These are phyloP conservation scores for Eleutherodactylus coqui DNA, from an alignment of 2,797 vertebrate species.

Conservation along the genomic window DNA sequence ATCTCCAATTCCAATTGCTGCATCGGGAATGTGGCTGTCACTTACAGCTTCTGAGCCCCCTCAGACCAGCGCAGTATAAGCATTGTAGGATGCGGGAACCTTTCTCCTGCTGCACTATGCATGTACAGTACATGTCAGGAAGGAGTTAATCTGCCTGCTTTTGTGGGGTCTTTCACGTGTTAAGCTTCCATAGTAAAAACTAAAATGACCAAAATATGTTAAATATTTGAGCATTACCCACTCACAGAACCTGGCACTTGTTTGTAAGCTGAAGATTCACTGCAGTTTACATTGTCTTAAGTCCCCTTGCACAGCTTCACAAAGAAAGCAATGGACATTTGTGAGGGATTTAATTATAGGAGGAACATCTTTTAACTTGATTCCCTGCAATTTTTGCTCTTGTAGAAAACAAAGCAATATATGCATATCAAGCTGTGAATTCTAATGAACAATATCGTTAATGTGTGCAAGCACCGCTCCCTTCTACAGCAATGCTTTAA, in stretches of 20 bases:
- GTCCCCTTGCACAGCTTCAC: constrained; percentile 45
- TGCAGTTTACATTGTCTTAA: neutral
- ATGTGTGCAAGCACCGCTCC: constrained; percentile 44
- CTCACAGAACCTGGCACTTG: constrained; percentile 11
- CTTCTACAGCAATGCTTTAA: constrained; percentile 48
- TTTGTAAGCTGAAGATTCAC: neutral
- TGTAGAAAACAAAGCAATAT: constrained; percentile 53
- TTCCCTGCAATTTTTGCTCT: constrained; percentile 51
- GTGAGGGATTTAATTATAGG: constrained; percentile 50
- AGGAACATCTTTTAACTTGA: constrained; percentile 41
- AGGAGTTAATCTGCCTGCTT: too few species aligned
- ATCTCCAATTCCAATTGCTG: too few species aligned
- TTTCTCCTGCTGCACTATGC: too few species aligned
- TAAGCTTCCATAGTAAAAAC: neutral
- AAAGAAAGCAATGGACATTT: constrained; percentile 49
- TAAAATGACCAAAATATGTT: neutral
- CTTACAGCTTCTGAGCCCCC: too few species aligned
- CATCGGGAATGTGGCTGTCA: too few species aligned
- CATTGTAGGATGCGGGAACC: too few species aligned
- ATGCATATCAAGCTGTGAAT: constrained; percentile 58
- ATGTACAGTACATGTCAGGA: too few species aligned
- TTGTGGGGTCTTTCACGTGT: too few species aligned
- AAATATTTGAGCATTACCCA: constrained; percentile 19
- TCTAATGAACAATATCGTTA: constrained; percentile 60
- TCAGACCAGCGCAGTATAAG: too few species aligned